Conservation (phyloP, 2,797 vertebrate genomes). For the Oreonectes daqikongensis region DNA sequence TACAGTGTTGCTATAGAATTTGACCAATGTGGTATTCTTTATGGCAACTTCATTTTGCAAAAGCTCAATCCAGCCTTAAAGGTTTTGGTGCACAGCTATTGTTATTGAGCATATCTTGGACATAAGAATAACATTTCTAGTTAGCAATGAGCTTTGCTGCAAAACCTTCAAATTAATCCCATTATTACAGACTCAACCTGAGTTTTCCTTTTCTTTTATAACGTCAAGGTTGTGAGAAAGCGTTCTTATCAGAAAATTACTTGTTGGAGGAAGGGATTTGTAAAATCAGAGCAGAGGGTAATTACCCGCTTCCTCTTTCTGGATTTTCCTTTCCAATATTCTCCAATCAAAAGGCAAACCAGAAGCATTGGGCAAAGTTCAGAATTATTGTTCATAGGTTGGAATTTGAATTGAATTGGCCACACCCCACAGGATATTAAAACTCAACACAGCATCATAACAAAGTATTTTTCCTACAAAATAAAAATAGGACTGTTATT, state of each 20-base stretch:
- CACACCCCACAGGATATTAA: background rate
- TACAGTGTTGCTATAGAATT: background rate
- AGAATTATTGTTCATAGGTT: background rate
- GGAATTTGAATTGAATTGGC: background rate
- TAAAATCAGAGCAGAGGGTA: background rate
- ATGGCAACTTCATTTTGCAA: background rate
- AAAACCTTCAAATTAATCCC: background rate
- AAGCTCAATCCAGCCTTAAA: background rate
- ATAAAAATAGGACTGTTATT: too few relatives aligned
- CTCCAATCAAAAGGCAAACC: background rate
- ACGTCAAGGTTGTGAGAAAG: background rate
- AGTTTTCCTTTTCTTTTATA: background rate
- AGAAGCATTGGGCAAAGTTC: background rate
- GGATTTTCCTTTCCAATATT: background rate
- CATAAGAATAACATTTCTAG: background rate
- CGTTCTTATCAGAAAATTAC: background rate
- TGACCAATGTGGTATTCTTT: background rate
- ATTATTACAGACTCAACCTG: background rate
- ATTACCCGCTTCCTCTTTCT: background rate
- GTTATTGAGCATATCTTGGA: background rate
- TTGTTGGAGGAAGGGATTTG: background rate
- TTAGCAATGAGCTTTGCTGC: background rate
- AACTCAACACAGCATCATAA: background rate
- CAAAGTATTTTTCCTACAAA: too few relatives aligned
- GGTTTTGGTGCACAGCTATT: background rate